These are phyloP conservation scores for Heliconius hewitsoni DNA, from an alignment of 1,140 invertebrate species.

Conservation along the genomic window DNA sequence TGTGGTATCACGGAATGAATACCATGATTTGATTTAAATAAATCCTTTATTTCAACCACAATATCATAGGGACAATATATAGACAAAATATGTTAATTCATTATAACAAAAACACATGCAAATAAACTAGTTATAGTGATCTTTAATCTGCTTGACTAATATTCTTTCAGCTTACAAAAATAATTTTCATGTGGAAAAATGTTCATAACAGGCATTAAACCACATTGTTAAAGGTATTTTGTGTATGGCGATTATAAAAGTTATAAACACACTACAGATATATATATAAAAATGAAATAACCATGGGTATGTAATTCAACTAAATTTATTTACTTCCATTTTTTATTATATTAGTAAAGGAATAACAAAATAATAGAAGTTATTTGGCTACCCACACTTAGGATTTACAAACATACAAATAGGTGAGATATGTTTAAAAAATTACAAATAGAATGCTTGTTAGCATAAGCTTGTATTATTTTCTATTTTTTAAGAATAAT, in stretches of 20 bases:
- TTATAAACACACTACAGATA: not conserved
- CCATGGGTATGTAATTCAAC: slow-evolving; percentile 2
- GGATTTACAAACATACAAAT: not conserved
- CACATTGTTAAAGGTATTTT: slow-evolving; percentile 3
- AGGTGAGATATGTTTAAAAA: not conserved
- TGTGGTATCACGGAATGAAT: not conserved
- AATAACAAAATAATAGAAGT: not conserved
- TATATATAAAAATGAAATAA: not conserved
- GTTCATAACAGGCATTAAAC: not conserved
- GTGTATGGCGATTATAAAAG: not conserved
- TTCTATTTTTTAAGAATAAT: slow-evolving; percentile 6
- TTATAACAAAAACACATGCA: too few relatives aligned
- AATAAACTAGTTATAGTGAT: not conserved
- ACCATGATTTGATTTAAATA: not conserved
- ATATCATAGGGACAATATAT: too few relatives aligned
- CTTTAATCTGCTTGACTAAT: not conserved
- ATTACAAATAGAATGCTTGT: not conserved
- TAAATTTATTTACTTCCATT: not conserved
- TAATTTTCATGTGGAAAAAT: not conserved
- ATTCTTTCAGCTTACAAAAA: slow-evolving; percentile 9
- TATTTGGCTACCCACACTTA: not conserved
- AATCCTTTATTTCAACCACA: too few relatives aligned
- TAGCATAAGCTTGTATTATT: slow-evolving; percentile 1
- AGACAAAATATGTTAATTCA: too few relatives aligned
- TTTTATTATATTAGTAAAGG: not conserved